Percentiles rank a stretch among this genome's conserved stretches.
phyloP scores from a whole-genome alignment of 2,888 invertebrate genomes.

The Pemphredon lugubris region DNA sequence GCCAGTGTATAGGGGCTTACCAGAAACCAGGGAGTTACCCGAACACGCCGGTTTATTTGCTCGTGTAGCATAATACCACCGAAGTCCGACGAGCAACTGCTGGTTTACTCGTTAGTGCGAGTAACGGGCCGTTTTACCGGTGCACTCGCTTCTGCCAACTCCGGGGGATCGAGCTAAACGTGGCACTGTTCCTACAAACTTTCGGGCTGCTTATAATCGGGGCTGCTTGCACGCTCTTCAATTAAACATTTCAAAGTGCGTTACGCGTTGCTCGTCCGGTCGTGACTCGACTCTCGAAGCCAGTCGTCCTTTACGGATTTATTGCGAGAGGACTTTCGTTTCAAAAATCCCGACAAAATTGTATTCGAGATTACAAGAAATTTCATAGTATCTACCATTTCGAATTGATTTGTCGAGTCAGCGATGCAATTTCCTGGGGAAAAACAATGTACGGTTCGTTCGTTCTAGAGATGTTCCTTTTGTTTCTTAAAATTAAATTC shows the following conservation, averaged over 20 bases:
- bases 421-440: no score
- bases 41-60: slow-evolving; percentile 69
- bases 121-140: slow-evolving; percentile 66
- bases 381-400: no score
- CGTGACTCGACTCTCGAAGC: no score
- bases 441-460: no score
- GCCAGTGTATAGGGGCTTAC: slow-evolving; percentile 68
- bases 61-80: slow-evolving; percentile 68
- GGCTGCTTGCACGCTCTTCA: slow-evolving; percentile 54
- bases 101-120: slow-evolving; percentile 69
- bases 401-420: no score
- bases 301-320: no score
- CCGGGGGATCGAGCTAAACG: slow-evolving; percentile 31
- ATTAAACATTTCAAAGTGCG: slow-evolving; percentile 53
- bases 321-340: no score
- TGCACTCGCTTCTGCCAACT: slow-evolving; percentile 42
- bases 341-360: no score
- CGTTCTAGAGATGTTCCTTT: no score
- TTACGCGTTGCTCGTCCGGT: slow-evolving; percentile 31
- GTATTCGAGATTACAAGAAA: no score
- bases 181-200: slow-evolving; percentile 58
- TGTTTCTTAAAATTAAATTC: no score
- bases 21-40: slow-evolving; percentile 69
- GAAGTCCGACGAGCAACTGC: slow-evolving; percentile 67
- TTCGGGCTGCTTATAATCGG: slow-evolving; percentile 43